These are phyloP conservation scores for Chorisops tibialis DNA, from an alignment of 2,888 invertebrate species.

Conservation along the genomic window DNA sequence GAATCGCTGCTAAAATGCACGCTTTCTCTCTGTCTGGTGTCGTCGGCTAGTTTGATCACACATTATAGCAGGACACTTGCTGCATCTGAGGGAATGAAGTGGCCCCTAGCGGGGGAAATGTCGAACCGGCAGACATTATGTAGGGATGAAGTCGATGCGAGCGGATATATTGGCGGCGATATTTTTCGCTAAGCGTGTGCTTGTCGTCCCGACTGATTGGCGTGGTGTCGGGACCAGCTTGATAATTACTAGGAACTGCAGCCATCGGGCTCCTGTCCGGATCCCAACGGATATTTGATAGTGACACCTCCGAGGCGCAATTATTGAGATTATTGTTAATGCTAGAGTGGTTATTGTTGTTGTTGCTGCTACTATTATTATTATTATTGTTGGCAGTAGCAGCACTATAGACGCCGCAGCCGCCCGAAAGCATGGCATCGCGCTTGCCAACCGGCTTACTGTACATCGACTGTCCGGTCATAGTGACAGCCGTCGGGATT, in stretches of 20 bases:
- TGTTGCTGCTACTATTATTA: constrained; percentile 21
- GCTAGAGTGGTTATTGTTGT: constrained; percentile 37
- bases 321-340: constrained; percentile 24
- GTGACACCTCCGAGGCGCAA: constrained; percentile 18
- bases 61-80: constrained; percentile 61
- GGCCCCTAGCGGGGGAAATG: constrained; percentile 51
- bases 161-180: constrained; percentile 56
- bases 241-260: constrained; percentile 53
- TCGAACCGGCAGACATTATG: constrained; percentile 53
- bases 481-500: constrained; percentile 28
- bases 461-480: constrained; percentile 34
- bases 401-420: constrained; percentile 36
- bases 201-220: constrained; percentile 31
- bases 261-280: constrained; percentile 52
- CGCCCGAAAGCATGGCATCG: constrained; percentile 53
- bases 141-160: constrained; percentile 60
- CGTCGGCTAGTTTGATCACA: constrained; percentile 52
- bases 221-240: constrained; percentile 51
- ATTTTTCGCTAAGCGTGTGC: constrained; percentile 55
- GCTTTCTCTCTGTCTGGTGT: constrained; percentile 16
- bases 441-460: constrained; percentile 45
- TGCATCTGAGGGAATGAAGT: constrained; percentile 56
- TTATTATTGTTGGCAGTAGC: constrained; percentile 36
- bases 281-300: constrained; percentile 37
- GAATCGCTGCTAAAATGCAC: background rate